A percentile compares a stretch with the other conserved stretches of the same genome.
These are phyloP conservation scores for Phoxinus phoxinus DNA, from an alignment of 2,113 vertebrate genomes.

Conservation along the genomic window DNA sequence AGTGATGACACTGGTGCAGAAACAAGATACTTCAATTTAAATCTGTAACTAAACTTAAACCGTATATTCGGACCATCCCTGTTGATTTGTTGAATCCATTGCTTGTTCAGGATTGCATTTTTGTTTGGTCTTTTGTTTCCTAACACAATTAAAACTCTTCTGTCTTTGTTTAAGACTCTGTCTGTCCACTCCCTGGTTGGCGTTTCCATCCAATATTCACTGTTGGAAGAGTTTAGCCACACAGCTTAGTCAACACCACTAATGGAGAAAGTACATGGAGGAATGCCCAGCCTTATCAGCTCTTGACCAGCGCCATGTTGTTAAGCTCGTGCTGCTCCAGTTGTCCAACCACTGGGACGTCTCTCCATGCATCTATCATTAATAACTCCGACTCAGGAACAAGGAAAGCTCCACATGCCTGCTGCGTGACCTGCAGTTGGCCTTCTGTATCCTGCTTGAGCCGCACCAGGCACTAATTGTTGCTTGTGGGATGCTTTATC, in stretches of 20 bases:
- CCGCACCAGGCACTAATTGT: constrained; percentile 19
- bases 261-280: constrained; percentile 14
- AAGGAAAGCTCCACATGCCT: neutral
- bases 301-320: constrained; percentile 6
- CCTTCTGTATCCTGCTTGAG: constrained; percentile 7
- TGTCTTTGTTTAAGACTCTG: neutral
- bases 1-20: neutral
- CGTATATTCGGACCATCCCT: neutral
- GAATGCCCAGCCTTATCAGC: constrained; percentile 23
- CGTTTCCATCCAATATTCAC: neutral
- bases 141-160: neutral
- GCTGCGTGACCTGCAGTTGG: constrained; percentile 23
- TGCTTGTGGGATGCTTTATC: constrained; percentile 24
- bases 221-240: neutral
- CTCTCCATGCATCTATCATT: constrained; percentile 17
- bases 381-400: neutral
- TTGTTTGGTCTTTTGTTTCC: constrained; percentile 14
- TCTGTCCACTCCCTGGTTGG: neutral
- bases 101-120: neutral
- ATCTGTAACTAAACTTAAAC: neutral
- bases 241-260: neutral
- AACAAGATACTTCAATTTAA: neutral
- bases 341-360: neutral
- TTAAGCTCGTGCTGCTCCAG: neutral
- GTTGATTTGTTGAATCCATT: neutral